These are phyloP conservation scores for Linnaemya vulpina DNA, from an alignment of 2,888 invertebrate species.

Conservation along the genomic window DNA sequence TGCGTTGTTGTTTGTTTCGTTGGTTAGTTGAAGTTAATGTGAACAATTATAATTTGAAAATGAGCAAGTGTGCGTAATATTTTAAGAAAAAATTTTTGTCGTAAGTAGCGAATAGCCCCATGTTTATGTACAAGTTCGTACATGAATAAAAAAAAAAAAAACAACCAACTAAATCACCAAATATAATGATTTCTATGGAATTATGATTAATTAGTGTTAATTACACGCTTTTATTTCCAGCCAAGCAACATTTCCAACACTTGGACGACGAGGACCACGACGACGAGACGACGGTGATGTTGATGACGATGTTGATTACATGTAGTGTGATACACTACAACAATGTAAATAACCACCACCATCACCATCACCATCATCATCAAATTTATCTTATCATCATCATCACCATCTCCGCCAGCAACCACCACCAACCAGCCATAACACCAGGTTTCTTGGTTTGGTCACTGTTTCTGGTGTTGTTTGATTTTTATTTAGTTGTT, in stretches of 20 bases:
- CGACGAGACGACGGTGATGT: neutral
- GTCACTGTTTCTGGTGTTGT: constrained; percentile 24
- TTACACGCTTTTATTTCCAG: constrained; percentile 75
- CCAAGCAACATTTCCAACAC: constrained; percentile 47
- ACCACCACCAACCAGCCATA: constrained; percentile 15
- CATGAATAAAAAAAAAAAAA: constrained; percentile 39
- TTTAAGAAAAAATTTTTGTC: constrained; percentile 39
- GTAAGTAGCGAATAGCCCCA: constrained; percentile 13
- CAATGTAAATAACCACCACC: constrained; percentile 36
- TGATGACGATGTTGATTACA: constrained; percentile 40
- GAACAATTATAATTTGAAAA: constrained; percentile 68
- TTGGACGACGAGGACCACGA: too few species aligned
- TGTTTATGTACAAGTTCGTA: neutral
- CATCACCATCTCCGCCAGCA: constrained; percentile 19
- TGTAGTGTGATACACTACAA: constrained; percentile 15
- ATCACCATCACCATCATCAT: constrained; percentile 28
- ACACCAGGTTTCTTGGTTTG: constrained; percentile 25
- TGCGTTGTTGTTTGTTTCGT: neutral
- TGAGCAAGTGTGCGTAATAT: constrained; percentile 43
- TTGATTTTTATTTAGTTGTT: neutral
- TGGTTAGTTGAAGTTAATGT: constrained; percentile 45
- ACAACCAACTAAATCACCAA: constrained; percentile 65
- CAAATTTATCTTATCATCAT: too few species aligned
- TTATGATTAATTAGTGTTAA: constrained; percentile 80
- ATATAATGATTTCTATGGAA: constrained; percentile 73